These are phyloP conservation scores for Marasmarcha lunaedactyla DNA, from an alignment of 2,888 invertebrate genomes.

Conservation along the genomic window DNA sequence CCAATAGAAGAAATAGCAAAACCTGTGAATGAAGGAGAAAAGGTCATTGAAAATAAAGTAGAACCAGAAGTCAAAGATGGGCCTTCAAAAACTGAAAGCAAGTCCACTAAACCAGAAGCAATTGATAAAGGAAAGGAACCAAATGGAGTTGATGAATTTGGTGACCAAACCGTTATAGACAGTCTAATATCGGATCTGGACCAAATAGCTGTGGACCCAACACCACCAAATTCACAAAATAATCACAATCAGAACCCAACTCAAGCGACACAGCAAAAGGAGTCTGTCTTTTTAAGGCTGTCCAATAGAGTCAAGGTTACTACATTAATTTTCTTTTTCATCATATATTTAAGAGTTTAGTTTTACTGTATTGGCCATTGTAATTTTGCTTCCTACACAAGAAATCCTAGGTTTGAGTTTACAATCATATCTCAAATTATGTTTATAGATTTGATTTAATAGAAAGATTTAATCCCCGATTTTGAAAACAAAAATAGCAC, in stretches of 20 bases:
- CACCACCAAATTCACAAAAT: constrained; percentile 37
- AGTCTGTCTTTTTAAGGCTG: constrained; percentile 95
- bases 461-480: too few species aligned
- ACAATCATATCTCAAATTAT: too few species aligned
- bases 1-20: constrained; percentile 28
- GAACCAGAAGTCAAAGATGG: constrained; percentile 35
- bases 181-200: constrained; percentile 67
- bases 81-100: constrained; percentile 26
- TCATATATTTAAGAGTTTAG: background rate
- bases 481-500: too few species aligned
- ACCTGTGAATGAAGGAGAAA: constrained; percentile 17
- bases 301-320: constrained; percentile 94
- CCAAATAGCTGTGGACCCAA: constrained; percentile 56
- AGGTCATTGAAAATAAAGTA: constrained; percentile 26
- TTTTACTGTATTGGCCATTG: too few species aligned
- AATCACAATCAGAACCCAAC: constrained; percentile 33
- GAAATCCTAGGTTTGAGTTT: too few species aligned
- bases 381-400: too few species aligned
- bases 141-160: constrained; percentile 19
- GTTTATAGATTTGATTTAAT: too few species aligned
- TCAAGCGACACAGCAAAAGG: constrained; percentile 75
- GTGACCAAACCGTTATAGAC: constrained; percentile 51
- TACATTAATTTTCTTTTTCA: constrained; percentile 11
- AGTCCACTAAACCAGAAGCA: constrained; percentile 35
- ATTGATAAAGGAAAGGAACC: constrained; percentile 42